Evolutionary conservation across 2,797 vertebrate genomes (phyloP).

Genomic region (Strix occidentalis): DNA sequence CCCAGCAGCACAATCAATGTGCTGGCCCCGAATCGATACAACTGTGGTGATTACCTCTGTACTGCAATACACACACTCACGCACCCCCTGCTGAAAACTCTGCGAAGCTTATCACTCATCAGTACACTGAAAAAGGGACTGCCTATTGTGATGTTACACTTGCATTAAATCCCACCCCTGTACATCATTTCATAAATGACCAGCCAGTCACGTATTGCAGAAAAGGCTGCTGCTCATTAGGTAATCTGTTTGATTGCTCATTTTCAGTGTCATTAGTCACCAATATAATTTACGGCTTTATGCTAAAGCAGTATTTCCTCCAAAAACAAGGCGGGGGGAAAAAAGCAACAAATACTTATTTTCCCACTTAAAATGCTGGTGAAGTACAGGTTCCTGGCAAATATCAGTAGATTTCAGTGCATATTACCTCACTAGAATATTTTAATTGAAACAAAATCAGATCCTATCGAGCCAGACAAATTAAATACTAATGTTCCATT

Average conservation of each 20-base stretch:
- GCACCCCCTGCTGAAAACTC: neutral
- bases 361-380: neutral
- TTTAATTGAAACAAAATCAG: neutral
- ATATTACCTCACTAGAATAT: neutral
- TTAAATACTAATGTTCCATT: neutral
- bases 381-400: neutral
- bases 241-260: neutral
- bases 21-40: fast-evolving
- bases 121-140: neutral
- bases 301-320: neutral
- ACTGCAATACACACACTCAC: no score
- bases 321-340: neutral
- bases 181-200: neutral
- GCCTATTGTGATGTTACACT: neutral
- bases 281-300: neutral
- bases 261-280: neutral
- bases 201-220: neutral
- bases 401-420: neutral
- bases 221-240: neutral
- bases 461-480: neutral
- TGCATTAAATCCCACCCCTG: neutral
- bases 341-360: neutral
- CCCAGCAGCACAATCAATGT: fast-evolving
- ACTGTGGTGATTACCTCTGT: neutral
- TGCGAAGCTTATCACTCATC: neutral